Conservation (phyloP, 92 coral and sea anemone species). For the Phenganax subtilis region DNA sequence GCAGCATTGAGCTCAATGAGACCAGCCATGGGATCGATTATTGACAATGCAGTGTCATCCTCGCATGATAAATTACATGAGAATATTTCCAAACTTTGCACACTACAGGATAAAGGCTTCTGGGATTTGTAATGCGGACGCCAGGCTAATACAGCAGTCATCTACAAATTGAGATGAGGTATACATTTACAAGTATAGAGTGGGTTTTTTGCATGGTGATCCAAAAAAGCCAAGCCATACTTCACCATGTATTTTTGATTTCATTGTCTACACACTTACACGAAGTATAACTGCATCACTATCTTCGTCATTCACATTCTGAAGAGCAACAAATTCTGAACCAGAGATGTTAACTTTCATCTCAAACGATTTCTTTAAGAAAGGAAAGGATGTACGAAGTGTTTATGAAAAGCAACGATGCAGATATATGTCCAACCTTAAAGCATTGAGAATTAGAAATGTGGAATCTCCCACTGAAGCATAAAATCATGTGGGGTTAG, state of each 20-base stretch:
- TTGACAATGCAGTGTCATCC: constrained; percentile 90
- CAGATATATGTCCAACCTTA: background rate
- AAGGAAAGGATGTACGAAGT: background rate
- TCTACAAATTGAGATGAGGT: constrained; percentile 32
- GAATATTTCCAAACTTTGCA: constrained; percentile 88
- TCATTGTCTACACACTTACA: constrained; percentile 46
- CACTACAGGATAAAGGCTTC: constrained; percentile 93
- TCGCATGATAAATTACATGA: constrained; percentile 88
- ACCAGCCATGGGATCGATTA: constrained; percentile 92
- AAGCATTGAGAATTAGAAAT: background rate
- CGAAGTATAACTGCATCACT: constrained; percentile 84
- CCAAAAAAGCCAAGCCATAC: no score
- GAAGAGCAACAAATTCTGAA: constrained; percentile 88
- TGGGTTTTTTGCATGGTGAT: no score
- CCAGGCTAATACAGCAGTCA: constrained; percentile 97
- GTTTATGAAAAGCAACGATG: background rate
- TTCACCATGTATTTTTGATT: no score
- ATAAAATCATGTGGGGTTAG: no score
- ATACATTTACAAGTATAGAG: no score
- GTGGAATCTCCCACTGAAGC: no score
- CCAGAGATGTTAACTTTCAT: constrained; percentile 96
- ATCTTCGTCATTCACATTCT: constrained; percentile 70
- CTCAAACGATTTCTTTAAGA: constrained; percentile 71
- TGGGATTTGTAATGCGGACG: constrained; percentile 95
- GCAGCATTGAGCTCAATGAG: constrained; percentile 88